Conservation (phyloP, 1,140 invertebrate genomes). For the Phymorhynchus buccinoides region DNA sequence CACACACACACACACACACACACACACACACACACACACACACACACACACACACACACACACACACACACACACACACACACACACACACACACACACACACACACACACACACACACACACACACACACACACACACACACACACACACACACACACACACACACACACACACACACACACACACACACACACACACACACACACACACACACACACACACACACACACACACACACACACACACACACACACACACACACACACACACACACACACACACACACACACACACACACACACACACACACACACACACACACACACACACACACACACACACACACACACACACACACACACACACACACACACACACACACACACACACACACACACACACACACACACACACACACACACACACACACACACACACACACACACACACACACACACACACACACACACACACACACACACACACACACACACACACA, state of each 20-base stretch:
- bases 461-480: background rate
- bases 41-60: conserved; percentile 6
- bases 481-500: conserved; percentile 6
- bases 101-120: background rate
- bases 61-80: background rate
- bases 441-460: background rate
- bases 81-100: background rate
- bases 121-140: background rate
- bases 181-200: background rate
- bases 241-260: background rate
- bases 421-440: background rate
- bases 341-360: background rate
- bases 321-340: background rate
- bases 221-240: conserved; percentile 10
- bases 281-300: background rate
- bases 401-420: conserved; percentile 10
- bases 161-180: background rate
- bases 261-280: background rate
- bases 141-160: conserved; percentile 2
- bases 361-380: background rate
- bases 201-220: background rate
- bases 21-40: background rate
- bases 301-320: conserved; percentile 2
- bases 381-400: background rate
- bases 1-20: background rate